Evolutionary conservation across 1,140 invertebrate genomes (phyloP).

Genomic region (Penaeus chinensis): DNA sequence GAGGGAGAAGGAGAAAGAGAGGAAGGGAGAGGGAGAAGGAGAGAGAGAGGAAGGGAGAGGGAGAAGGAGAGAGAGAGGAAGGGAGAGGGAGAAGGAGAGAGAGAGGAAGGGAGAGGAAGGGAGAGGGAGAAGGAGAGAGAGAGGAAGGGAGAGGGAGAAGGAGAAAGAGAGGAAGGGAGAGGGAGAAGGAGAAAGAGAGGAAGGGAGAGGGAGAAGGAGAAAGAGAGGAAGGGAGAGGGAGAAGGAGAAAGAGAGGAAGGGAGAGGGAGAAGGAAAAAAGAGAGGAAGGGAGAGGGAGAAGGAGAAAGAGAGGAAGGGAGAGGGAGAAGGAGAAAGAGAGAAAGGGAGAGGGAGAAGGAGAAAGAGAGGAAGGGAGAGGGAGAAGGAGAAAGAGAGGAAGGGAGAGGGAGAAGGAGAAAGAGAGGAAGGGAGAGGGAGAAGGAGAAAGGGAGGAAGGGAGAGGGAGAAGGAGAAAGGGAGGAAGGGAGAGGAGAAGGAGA

Average conservation of each 20-base stretch:
- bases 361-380: background rate
- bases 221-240: background rate
- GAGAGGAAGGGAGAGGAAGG: too few species aligned
- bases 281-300: background rate
- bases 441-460: background rate
- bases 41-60: too few species aligned
- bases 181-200: background rate
- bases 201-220: background rate
- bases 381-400: background rate
- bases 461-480: too few species aligned
- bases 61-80: too few species aligned
- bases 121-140: too few species aligned
- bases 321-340: background rate
- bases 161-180: background rate
- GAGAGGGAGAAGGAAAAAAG: background rate
- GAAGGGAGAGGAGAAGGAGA: too few species aligned
- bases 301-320: background rate
- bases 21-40: too few species aligned
- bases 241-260: background rate
- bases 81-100: too few species aligned
- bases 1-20: too few species aligned
- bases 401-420: background rate
- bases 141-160: too few species aligned
- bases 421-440: background rate
- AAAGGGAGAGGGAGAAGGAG: background rate